These are phyloP conservation scores for Metallyticus violacea DNA, from an alignment of 2,888 invertebrate species.

Conservation along the genomic window DNA sequence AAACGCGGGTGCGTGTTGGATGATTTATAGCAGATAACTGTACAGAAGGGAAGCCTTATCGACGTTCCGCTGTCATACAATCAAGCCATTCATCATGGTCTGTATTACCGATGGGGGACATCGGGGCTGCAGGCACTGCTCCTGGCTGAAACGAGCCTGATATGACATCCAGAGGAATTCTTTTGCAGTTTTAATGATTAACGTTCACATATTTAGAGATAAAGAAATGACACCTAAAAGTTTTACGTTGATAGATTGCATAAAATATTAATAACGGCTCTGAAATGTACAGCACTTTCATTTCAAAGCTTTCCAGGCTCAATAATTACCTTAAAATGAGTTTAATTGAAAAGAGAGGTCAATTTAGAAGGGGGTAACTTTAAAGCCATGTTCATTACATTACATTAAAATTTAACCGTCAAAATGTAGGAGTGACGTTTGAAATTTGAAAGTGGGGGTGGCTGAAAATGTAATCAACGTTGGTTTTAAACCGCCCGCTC, in stretches of 20 bases:
- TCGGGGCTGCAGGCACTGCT: background rate
- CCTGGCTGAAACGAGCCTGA: background rate
- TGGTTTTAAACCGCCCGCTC: too few relatives aligned
- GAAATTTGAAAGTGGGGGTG: too few relatives aligned
- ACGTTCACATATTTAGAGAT: background rate
- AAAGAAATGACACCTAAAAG: background rate
- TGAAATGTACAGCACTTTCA: too few relatives aligned
- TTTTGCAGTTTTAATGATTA: background rate
- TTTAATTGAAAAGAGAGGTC: too few relatives aligned
- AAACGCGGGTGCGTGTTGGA: background rate
- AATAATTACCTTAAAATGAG: too few relatives aligned
- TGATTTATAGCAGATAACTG: background rate
- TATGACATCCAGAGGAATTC: background rate
- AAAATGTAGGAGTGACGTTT: too few relatives aligned
- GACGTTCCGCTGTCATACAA: background rate
- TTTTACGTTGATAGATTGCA: background rate
- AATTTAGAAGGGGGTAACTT: too few relatives aligned
- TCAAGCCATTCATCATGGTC: background rate
- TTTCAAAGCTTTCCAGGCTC: too few relatives aligned
- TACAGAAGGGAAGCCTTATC: background rate
- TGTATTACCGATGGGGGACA: background rate
- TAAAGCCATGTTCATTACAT: too few relatives aligned
- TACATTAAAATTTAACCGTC: too few relatives aligned
- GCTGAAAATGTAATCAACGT: too few relatives aligned
- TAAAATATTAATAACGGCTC: background rate